Conservation (phyloP, 2,888 invertebrate species). For the Drosophila planitibia region DNA sequence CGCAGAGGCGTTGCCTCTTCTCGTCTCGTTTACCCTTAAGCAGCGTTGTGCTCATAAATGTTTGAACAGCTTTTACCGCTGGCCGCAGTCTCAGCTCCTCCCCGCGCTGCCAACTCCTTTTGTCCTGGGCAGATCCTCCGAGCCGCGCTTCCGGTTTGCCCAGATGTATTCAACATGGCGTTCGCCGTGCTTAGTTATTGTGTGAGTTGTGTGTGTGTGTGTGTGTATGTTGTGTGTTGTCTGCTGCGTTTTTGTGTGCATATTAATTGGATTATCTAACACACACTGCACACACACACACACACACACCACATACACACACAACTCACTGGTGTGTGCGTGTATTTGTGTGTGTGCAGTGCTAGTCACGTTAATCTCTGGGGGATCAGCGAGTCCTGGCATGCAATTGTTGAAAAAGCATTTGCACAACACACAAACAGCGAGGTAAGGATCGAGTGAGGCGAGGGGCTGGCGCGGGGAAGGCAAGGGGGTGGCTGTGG, state of each 20-base stretch:
- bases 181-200: conserved; percentile 53
- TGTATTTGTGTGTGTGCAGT: conserved; percentile 12
- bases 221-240: conserved; percentile 43
- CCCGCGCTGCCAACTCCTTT: conserved; percentile 19
- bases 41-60: conserved; percentile 67
- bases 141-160: conserved; percentile 61
- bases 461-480: neutral
- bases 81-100: conserved; percentile 27
- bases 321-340: neutral
- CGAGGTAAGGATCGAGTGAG: neutral
- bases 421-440: conserved; percentile 68
- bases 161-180: conserved; percentile 70
- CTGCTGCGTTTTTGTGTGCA: conserved; percentile 77
- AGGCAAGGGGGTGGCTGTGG: neutral
- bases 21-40: conserved; percentile 29
- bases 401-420: conserved; percentile 79
- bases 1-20: conserved; percentile 5
- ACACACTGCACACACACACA: conserved; percentile 47
- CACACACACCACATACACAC: conserved; percentile 49
- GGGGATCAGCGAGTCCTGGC: conserved; percentile 71
- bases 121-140: conserved; percentile 14
- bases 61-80: conserved; percentile 64
- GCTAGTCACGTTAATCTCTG: conserved; percentile 81
- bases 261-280: conserved; percentile 83
- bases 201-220: conserved; percentile 10